These are phyloP conservation scores for Ciconia maguari DNA, from an alignment of 2,113 vertebrate species.

Conservation along the genomic window DNA sequence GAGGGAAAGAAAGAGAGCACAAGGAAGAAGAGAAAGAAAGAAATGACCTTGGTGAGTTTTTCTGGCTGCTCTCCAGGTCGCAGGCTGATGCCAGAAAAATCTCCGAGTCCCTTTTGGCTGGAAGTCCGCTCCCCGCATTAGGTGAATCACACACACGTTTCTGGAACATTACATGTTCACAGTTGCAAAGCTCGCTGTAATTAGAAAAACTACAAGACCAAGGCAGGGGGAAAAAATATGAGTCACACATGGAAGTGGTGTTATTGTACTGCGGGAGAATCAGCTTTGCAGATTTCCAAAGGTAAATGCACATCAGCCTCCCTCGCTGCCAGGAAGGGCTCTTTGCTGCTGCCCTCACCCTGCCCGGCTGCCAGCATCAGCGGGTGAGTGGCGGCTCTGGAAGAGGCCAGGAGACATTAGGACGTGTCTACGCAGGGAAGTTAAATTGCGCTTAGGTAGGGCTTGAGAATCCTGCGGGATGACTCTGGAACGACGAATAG, in stretches of 20 bases:
- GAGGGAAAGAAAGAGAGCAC: not conserved
- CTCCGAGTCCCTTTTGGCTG: constrained; percentile 52
- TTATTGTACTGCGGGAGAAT: not conserved
- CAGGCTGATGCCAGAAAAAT: constrained; percentile 38
- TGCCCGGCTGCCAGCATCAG: not conserved
- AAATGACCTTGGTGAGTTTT: constrained; percentile 59
- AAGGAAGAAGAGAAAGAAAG: not conserved
- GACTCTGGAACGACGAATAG: accelerated
- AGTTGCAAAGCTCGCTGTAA: constrained; percentile 49
- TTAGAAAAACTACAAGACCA: constrained; percentile 56
- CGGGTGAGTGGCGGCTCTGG: not conserved
- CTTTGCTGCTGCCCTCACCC: accelerated
- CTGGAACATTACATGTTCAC: constrained; percentile 60
- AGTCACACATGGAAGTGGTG: constrained; percentile 32
- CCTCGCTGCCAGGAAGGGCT: not conserved
- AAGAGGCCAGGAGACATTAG: not conserved
- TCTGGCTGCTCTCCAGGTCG: constrained; percentile 53
- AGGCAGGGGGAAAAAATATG: constrained; percentile 4
- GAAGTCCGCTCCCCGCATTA: not conserved
- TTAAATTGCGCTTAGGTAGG: not conserved
- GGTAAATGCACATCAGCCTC: not conserved
- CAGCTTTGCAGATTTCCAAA: not conserved
- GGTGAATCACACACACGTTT: constrained; percentile 55
- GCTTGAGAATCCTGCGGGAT: not conserved
- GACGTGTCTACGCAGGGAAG: not conserved